These are phyloP conservation scores for Catocala fraxini DNA, from an alignment of 2,888 invertebrate species.

Conservation along the genomic window DNA sequence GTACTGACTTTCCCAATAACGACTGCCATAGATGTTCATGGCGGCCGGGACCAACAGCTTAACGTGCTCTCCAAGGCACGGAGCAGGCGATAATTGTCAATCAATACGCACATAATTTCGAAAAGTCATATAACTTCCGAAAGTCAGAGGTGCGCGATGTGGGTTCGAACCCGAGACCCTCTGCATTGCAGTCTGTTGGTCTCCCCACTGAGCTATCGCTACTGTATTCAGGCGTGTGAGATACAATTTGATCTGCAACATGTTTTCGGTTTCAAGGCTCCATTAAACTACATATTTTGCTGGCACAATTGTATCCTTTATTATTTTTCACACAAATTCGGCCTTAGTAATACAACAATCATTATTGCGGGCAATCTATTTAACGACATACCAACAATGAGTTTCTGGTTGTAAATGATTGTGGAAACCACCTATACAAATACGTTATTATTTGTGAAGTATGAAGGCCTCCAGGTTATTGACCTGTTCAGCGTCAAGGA, in stretches of 20 bases:
- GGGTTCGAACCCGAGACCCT: too few relatives aligned
- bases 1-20: too few relatives aligned
- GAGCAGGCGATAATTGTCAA: too few relatives aligned
- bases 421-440: conserved; percentile 59
- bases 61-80: too few relatives aligned
- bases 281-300: conserved; percentile 25
- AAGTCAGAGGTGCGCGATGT: too few relatives aligned
- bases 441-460: conserved; percentile 55
- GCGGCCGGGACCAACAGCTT: too few relatives aligned
- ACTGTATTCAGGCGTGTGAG: conserved; percentile 6
- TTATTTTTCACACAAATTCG: conserved; percentile 29
- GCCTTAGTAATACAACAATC: conserved; percentile 37
- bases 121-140: too few relatives aligned
- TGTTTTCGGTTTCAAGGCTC: conserved; percentile 37
- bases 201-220: too few relatives aligned
- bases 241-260: conserved; percentile 25
- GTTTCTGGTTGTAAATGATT: conserved; percentile 47
- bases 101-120: too few relatives aligned
- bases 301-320: conserved; percentile 24
- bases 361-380: conserved; percentile 34
- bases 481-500: conserved; percentile 59
- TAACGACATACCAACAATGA: conserved; percentile 47
- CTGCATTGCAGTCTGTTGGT: too few relatives aligned
- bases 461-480: conserved; percentile 56
- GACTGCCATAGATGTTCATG: too few relatives aligned